Evolutionary conservation across 2,113 vertebrate species (phyloP), one percentile per base, ranked within the genome.

Genomic region (Thryonomys swinderianus): DNA sequence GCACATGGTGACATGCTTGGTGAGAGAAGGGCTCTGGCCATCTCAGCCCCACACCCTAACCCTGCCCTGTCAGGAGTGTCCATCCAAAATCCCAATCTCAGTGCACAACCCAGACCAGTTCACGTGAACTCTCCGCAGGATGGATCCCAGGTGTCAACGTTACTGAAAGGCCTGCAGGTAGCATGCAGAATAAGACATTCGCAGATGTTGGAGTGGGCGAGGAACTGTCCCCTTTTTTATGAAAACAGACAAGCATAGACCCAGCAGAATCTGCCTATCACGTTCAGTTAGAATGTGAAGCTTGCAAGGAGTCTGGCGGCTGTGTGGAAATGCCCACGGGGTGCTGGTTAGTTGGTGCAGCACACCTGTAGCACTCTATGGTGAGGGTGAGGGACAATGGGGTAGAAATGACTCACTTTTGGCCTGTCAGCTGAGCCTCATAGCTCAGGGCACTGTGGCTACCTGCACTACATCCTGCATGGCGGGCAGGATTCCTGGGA

Each of bases 401-500:
- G 32, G 14, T 25, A 12, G 82, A 21, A 10, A 4, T 14, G 23
- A 61, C 61, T 92, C 59, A 21, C 87, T 86, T 85, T 78, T 78
- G 5, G 93, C 87, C 69, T 4, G 78, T 53, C 71, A 79, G 81
- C 64, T 11, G 3, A 40, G 57, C 73, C 37, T 40, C 0, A 9
- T 57, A 76, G 90, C 90, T 81, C 30, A 45, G 85, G 30, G 40
- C n/a, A 23, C 57, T 30, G 12, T 20, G 14, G 32, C 48, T 61
- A 34, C 62, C 61, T 34, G 11, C 3, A 21, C 23, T 13, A 48
- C 81, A 61, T 76, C 87, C 87, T 74, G 78, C 85, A n/a, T 40
- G 76, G 8, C 9, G 79, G 57, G 73, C 91, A 85, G 86, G 71
- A 62, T 88, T 74, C 95, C 91, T 48, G 34, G 74, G 86, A 97